Evolutionary conservation across 1,140 invertebrate species (phyloP).

Genomic region (Heliconius hewitsoni): DNA sequence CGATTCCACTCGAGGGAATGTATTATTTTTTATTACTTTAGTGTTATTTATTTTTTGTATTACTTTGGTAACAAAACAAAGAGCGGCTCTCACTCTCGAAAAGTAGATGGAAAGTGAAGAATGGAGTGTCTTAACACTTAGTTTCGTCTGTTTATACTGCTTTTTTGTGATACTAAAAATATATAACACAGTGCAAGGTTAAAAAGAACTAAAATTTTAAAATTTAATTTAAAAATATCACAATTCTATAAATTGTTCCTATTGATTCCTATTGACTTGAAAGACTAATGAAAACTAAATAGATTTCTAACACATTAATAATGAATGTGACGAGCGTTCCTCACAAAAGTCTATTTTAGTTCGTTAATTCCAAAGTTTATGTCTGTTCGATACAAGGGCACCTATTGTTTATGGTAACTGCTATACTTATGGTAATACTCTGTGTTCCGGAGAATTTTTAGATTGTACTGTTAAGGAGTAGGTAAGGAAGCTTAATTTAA

Average conservation of each 20-base stretch:
- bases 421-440: background rate
- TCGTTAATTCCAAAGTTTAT: conserved; percentile 6
- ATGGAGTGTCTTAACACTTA: no score
- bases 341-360: conserved; percentile 19
- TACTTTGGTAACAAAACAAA: no score
- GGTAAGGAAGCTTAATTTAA: background rate
- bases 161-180: no score
- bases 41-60: no score
- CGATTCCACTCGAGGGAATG: no score
- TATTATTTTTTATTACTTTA: no score
- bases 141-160: no score
- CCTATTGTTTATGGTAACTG: background rate
- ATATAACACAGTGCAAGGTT: no score
- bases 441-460: background rate
- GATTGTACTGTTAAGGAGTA: background rate
- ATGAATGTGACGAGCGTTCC: conserved; percentile 16
- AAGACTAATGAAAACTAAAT: background rate
- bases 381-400: background rate
- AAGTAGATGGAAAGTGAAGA: no score
- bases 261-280: background rate
- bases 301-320: background rate
- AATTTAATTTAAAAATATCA: background rate
- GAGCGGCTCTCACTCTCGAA: no score
- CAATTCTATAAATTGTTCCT: background rate
- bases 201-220: background rate